These are phyloP conservation scores for Lasiurus borealis DNA, from an alignment of 2,113 vertebrate genomes.

Conservation along the genomic window DNA sequence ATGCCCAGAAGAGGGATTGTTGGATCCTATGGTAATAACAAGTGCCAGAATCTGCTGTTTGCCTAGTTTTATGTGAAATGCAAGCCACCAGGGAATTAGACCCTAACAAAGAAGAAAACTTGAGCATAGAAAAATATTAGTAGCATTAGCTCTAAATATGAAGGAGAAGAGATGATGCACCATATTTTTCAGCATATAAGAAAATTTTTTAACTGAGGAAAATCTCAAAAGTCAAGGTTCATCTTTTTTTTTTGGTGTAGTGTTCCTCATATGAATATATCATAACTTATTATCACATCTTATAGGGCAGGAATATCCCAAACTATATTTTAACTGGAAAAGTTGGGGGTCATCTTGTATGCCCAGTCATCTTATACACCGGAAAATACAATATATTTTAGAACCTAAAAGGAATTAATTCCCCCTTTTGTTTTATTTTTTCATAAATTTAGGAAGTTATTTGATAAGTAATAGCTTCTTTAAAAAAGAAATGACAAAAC, in stretches of 20 bases:
- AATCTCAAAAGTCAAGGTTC: no score
- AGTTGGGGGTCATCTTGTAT: no score
- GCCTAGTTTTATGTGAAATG: not conserved
- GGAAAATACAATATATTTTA: not conserved
- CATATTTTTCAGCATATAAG: no score
- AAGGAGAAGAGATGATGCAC: not conserved
- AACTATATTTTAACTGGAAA: no score
- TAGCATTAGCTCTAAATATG: not conserved
- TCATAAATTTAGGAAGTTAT: not conserved
- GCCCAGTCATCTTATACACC: no score
- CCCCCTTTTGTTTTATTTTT: not conserved
- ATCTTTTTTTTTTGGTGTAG: no score
- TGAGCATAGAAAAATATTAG: not conserved
- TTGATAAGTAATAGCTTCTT: not conserved
- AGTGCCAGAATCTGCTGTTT: not conserved
- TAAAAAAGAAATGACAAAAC: not conserved
- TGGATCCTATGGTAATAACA: not conserved
- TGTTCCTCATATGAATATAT: no score
- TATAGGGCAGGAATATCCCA: no score
- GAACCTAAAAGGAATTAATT: conserved; percentile 29
- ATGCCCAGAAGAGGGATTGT: not conserved
- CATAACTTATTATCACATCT: no score
- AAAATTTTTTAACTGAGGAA: no score
- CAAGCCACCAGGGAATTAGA: not conserved
- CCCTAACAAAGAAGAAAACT: not conserved